Percentiles rank a stretch among this genome's conserved stretches.
Evolutionary conservation across 2,113 vertebrate genomes (phyloP).

Genomic region (Canis aureus): DNA sequence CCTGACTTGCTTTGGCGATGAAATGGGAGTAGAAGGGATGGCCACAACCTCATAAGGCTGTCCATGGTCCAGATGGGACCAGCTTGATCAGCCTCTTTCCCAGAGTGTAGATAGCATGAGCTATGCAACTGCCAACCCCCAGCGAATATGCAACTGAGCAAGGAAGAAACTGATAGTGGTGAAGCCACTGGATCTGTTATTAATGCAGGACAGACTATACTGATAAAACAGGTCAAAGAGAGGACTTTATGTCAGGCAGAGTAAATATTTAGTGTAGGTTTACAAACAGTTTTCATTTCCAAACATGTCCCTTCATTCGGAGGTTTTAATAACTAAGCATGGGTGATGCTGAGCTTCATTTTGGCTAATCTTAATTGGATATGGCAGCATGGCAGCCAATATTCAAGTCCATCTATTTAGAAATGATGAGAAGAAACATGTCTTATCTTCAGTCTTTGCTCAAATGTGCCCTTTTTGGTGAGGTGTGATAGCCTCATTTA

Average conservation of each 20-base stretch:
- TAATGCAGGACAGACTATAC: background rate
- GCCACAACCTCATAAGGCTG: too few species aligned
- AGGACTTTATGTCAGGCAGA: background rate
- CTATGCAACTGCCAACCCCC: background rate
- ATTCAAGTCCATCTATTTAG: background rate
- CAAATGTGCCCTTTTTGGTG: background rate
- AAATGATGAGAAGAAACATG: background rate
- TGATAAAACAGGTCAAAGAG: background rate
- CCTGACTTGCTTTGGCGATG: background rate
- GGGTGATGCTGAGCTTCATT: background rate
- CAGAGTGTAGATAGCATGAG: background rate
- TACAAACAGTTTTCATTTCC: background rate
- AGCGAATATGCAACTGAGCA: background rate
- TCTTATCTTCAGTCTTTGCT: background rate
- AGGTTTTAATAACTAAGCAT: background rate
- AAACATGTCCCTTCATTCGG: background rate
- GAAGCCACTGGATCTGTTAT: background rate
- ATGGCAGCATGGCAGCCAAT: background rate
- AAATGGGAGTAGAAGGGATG: background rate
- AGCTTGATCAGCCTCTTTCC: background rate
- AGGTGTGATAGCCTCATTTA: background rate
- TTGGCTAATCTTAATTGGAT: too few species aligned
- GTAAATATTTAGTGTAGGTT: too few species aligned
- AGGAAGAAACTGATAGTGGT: background rate
- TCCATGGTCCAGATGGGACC: fast-evolving